Evolutionary conservation across 2,113 vertebrate species (phyloP).

Genomic region (Ailuropoda melanoleuca): DNA sequence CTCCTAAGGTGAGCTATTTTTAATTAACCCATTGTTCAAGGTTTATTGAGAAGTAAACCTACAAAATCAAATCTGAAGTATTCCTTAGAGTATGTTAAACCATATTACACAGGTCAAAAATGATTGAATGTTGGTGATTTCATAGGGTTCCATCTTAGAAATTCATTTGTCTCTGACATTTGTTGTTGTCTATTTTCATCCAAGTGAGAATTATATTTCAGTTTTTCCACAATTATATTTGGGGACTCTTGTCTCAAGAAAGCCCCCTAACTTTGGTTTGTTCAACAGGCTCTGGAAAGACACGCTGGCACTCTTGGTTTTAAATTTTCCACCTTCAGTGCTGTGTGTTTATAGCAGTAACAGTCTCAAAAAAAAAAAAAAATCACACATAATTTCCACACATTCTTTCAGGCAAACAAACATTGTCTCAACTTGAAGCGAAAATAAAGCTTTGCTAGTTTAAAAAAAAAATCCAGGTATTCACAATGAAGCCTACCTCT

Average conservation of each 20-base stretch:
- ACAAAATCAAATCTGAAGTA: not conserved
- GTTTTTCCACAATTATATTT: not conserved
- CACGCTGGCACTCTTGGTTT: not conserved
- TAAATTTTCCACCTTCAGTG: not conserved
- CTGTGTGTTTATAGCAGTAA: conserved; percentile 16
- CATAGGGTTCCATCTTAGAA: not conserved
- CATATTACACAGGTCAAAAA: not conserved
- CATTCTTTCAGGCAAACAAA: conserved; percentile 63
- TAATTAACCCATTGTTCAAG: not conserved
- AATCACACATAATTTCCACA: conserved; percentile 61
- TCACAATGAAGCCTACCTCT: not conserved
- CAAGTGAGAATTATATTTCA: not conserved
- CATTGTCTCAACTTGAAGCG: not conserved
- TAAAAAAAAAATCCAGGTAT: conserved; percentile 29
- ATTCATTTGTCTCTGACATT: not conserved
- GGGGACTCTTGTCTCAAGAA: not conserved
- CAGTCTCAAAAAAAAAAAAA: not conserved
- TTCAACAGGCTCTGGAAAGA: not conserved
- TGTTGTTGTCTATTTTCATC: not conserved
- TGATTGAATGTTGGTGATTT: not conserved
- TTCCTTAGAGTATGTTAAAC: not conserved
- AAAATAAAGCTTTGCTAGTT: conserved; percentile 36
- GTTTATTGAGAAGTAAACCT: not conserved
- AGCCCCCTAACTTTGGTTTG: not conserved
- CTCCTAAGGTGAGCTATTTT: not conserved